Conservation (phyloP, 2,113 vertebrate genomes). For the Cottus gobio region DNA sequence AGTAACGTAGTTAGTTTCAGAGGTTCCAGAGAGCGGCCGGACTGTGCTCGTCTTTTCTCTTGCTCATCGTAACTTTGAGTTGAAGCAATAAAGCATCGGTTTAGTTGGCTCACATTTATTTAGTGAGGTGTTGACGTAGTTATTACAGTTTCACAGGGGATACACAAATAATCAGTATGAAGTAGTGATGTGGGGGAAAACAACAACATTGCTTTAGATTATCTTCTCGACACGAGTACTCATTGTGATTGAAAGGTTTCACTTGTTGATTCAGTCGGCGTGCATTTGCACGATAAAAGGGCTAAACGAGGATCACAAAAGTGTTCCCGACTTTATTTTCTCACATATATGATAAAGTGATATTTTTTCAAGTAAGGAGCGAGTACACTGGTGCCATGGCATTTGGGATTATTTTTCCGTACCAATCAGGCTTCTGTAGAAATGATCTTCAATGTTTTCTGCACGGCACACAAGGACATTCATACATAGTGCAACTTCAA, state of each 20-base stretch:
- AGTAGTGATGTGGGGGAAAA: background rate
- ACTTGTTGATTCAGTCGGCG: constrained; percentile 41
- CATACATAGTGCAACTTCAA: constrained; percentile 13
- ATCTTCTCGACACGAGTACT: constrained; percentile 14
- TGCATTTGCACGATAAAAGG: constrained; percentile 32
- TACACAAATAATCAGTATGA: constrained; percentile 12
- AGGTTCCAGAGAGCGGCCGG: constrained; percentile 14
- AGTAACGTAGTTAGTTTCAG: constrained; percentile 50
- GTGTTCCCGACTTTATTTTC: constrained; percentile 53
- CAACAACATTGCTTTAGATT: constrained; percentile 22
- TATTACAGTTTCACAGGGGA: background rate
- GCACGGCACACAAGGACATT: constrained; percentile 30
- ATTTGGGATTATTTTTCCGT: constrained; percentile 46
- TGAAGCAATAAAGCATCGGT: constrained; percentile 43
- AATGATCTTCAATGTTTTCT: constrained; percentile 18
- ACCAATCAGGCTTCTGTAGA: constrained; percentile 17
- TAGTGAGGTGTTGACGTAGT: background rate
- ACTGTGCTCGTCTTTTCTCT: constrained; percentile 30
- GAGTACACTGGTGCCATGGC: constrained; percentile 40
- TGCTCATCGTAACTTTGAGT: constrained; percentile 37
- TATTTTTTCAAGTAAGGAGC: constrained; percentile 41
- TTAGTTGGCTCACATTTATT: constrained; percentile 22
- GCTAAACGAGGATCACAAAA: constrained; percentile 46
- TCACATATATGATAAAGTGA: constrained; percentile 27
- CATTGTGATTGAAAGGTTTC: constrained; percentile 13